Evolutionary conservation across 2,888 invertebrate genomes (phyloP).

Genomic region (Rhogogaster chlorosoma): DNA sequence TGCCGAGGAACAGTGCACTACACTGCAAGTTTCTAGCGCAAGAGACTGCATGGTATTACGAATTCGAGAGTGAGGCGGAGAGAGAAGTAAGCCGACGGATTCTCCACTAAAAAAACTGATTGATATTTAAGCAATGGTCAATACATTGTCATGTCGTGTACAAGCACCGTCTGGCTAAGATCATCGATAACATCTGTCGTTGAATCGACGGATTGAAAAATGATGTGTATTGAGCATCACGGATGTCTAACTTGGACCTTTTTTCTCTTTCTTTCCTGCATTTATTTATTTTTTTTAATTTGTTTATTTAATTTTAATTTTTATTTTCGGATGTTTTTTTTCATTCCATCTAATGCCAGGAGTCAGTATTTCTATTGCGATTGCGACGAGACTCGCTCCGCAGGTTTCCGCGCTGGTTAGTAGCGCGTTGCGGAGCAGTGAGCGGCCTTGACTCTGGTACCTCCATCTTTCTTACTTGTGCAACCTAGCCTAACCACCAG

Average conservation of each 20-base stretch:
- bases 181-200: background rate
- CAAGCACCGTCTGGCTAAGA: background rate
- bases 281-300: background rate
- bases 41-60: background rate
- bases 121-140: background rate
- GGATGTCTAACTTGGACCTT: background rate
- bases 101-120: background rate
- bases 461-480: slow-evolving; percentile 51
- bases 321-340: background rate
- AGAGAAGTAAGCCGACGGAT: background rate
- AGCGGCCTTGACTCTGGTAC: slow-evolving; percentile 86
- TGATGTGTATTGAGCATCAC: background rate
- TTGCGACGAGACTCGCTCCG: slow-evolving; percentile 44
- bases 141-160: background rate
- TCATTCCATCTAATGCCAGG: background rate
- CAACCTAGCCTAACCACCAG: slow-evolving; percentile 54
- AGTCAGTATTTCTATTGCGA: slow-evolving; percentile 19
- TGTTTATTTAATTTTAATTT: background rate
- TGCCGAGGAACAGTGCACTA: background rate
- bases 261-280: background rate
- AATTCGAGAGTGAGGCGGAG: background rate
- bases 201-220: background rate
- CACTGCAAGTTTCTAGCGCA: background rate
- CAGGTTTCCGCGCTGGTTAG: slow-evolving; percentile 74
- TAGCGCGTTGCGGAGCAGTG: slow-evolving; percentile 82